These are phyloP conservation scores for Plotosus lineatus DNA, from an alignment of 2,113 vertebrate species.

Conservation along the genomic window DNA sequence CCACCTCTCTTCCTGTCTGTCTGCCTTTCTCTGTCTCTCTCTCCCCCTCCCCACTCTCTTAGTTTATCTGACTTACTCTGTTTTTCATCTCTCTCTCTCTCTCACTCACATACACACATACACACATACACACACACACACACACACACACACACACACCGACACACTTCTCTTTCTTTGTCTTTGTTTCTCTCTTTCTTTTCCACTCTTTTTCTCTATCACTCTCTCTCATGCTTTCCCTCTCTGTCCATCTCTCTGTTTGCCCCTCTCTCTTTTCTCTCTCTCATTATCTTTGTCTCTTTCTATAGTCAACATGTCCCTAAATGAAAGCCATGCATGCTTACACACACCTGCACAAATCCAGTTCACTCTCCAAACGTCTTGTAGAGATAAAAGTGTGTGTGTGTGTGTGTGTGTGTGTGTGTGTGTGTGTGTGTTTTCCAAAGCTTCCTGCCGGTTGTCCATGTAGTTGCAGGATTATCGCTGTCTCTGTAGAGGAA, in stretches of 20 bases:
- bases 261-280: background rate
- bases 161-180: no score
- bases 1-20: conserved; percentile 32
- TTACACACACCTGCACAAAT: conserved; percentile 34
- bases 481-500: conserved; percentile 15
- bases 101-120: no score
- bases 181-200: background rate
- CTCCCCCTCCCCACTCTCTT: no score
- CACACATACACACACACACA: no score
- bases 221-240: background rate
- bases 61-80: no score
- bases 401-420: conserved; percentile 42
- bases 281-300: background rate
- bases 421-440: conserved; percentile 40
- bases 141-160: no score
- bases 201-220: background rate
- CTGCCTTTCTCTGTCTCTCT: conserved; percentile 55
- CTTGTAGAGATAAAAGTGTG: conserved; percentile 55
- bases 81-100: no score
- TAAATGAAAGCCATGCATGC: conserved; percentile 26
- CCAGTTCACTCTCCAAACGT: conserved; percentile 21
- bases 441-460: background rate
- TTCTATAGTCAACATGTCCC: background rate
- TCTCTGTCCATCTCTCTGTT: background rate
- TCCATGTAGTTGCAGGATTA: conserved; percentile 28